Evolutionary conservation across 2,113 vertebrate genomes (phyloP).

Genomic region (Leuciscus idus): DNA sequence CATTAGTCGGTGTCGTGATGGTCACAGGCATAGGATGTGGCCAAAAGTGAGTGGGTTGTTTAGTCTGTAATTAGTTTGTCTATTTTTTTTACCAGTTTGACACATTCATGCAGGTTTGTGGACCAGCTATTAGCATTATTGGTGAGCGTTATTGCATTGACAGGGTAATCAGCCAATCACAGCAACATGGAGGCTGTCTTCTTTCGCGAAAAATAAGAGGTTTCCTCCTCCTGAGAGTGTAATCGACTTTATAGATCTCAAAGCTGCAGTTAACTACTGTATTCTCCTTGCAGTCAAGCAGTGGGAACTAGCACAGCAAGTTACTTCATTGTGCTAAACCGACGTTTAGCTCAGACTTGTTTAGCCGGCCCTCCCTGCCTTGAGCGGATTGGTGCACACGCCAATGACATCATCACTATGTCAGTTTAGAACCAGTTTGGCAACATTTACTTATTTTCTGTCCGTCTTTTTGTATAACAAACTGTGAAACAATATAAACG

Average conservation of each 20-base stretch:
- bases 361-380: conserved; percentile 33
- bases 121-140: neutral
- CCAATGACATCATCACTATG: neutral
- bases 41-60: neutral
- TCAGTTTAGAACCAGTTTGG: conserved; percentile 16
- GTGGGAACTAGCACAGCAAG: neutral
- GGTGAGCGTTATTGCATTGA: neutral
- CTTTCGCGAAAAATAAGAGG: neutral
- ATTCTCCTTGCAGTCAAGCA: neutral
- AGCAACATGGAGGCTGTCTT: neutral
- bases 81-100: neutral
- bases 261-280: neutral
- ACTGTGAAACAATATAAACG: conserved; percentile 12
- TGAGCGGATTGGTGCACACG: neutral
- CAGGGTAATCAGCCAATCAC: neutral
- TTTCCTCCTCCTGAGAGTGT: neutral
- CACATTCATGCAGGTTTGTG: neutral
- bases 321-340: neutral
- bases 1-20: neutral
- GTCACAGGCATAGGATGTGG: neutral
- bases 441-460: neutral
- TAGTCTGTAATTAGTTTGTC: neutral
- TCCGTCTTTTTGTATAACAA: neutral
- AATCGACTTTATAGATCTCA: neutral
- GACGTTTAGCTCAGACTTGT: conserved; percentile 7